Base-by-base conservation (phyloP, 1,140 invertebrate genomes). In the Homarus americanus region DNA sequence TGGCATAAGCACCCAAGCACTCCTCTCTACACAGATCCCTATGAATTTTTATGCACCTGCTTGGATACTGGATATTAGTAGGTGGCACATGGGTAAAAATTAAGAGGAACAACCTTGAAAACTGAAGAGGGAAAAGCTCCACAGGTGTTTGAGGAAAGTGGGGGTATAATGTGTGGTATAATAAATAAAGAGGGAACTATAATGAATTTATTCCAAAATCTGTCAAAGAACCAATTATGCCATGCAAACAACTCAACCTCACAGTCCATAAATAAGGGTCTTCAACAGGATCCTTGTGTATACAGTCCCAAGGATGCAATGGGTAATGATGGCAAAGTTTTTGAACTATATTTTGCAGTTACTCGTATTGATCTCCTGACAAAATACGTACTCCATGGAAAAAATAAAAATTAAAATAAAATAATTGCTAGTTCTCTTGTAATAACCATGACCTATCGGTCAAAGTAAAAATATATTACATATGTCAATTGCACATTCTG, bases 221-320 rank as follows among this genome's bases (percentile, higher is more conserved):
- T 58, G 34, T 82, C 79, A 63, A 41, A 66, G 34, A 83, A 63
- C 58, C 63, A 83, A 83, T 69, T 66, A 83, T 83, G 82, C 58
- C 82, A 83, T 83, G 82, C 82, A 83, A 83, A 83, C 82, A 83
- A 24, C 76, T 36, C 82, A 83, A 41, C 40, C 76, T 69, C 63
- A 69, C 63, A 83, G 58, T 83, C 82, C 76, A 40, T 79, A 79
- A 79, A 79, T 79, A 79, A 49, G 24, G 5, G 63, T 69, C 63
- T 69, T 69, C 28, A 69, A 32, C 28, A 69, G 76, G 40, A 49
- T 79, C 17, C 28, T 79, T 44, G 36, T 69, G 38, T 34, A 66
- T 36, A 63, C 69, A 28, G 63, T 40, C n/a, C 38, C 38, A 66
- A 66, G 17, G 49, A 83, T 83, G 82, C 82, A 83, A 83, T 83